Conservation (phyloP, 2,797 vertebrate genomes). For the Pangasius larnaudii region DNA sequence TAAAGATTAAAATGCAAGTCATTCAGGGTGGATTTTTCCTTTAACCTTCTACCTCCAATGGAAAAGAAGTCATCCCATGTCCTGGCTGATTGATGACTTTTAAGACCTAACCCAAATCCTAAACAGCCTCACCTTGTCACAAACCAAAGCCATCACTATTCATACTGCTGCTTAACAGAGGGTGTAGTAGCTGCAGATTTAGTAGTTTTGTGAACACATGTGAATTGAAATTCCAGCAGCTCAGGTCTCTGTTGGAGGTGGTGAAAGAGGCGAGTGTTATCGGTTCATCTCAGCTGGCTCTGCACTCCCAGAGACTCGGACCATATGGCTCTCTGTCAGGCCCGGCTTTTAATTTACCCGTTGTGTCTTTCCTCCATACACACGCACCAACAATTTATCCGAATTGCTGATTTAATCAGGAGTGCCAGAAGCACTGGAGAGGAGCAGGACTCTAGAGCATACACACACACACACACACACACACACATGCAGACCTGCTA, state of each 20-base stretch:
- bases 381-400: conserved; percentile 73
- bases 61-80: background rate
- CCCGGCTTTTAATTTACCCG: conserved; percentile 83
- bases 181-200: background rate
- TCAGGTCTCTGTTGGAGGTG: conserved; percentile 59
- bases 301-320: conserved; percentile 69
- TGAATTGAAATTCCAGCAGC: conserved; percentile 72
- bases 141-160: background rate
- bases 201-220: conserved; percentile 60
- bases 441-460: conserved; percentile 44
- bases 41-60: background rate
- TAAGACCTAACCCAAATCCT: background rate
- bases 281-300: conserved; percentile 80
- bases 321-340: conserved; percentile 83
- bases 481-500: conserved; percentile 9
- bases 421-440: conserved; percentile 59
- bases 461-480: background rate
- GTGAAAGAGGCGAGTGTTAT: conserved; percentile 79
- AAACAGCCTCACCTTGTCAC: background rate
- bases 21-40: background rate
- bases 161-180: background rate
- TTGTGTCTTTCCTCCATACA: conserved; percentile 72
- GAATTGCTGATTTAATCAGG: conserved; percentile 77
- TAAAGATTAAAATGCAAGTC: background rate
- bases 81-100: background rate